Percentiles rank a stretch among this genome's conserved stretches.
Conservation (phyloP, 2,888 invertebrate species). For the Brachyptera putata region DNA sequence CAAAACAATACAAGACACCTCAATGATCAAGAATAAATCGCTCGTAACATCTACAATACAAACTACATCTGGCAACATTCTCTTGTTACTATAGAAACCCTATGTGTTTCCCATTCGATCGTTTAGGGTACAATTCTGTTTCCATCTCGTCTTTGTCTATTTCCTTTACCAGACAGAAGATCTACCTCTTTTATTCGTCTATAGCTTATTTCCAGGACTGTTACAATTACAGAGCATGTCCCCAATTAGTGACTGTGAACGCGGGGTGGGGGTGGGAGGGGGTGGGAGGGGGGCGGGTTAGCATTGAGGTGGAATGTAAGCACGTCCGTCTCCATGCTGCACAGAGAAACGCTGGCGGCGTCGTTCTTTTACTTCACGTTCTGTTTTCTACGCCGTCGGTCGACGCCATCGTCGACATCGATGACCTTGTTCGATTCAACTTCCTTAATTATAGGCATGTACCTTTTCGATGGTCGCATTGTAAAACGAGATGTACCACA, state of each 20-base stretch:
- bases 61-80: no score
- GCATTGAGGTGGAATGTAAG: constrained; percentile 3
- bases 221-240: constrained; percentile 7
- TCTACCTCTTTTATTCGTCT: constrained; percentile 2
- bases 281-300: not conserved
- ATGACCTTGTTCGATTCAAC: not conserved
- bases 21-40: no score
- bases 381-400: not conserved
- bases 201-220: constrained; percentile 11
- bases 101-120: no score
- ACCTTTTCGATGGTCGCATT: no score
- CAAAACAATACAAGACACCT: no score
- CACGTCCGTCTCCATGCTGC: constrained; percentile 1
- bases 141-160: constrained; percentile 3
- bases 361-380: not conserved
- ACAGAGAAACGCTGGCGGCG: constrained; percentile 12
- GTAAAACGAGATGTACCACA: constrained; percentile 7
- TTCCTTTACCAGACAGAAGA: not conserved
- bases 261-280: not conserved
- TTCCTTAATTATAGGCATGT: constrained; percentile 10
- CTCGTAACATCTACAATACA: no score
- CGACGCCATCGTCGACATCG: constrained; percentile 5
- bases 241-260: not conserved
- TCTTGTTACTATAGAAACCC: no score
- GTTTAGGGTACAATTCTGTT: constrained; percentile 9